Base-by-base conservation (phyloP, 2,888 invertebrate genomes). In the Sminthurinus aureus region DNA sequence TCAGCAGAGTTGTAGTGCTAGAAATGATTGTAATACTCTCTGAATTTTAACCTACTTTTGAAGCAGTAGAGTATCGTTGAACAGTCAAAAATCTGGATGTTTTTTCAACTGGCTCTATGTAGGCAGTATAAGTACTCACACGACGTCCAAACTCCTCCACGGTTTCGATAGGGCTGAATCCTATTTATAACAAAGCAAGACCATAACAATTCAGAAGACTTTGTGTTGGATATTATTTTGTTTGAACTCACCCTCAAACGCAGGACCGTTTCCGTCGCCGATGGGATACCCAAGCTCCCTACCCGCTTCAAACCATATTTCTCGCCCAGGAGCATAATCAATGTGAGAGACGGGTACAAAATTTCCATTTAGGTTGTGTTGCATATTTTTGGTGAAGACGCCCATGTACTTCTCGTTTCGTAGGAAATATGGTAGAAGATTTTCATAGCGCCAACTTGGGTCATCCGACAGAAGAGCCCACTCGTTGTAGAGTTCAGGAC, bases 41-140 rank as follows among this genome's bases (percentile, higher is more conserved):
- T n/a, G n/a, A n/a, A n/a, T n/a, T n/a, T n/a, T n/a, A n/a, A n/a
- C n/a, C n/a, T 77, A 77, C 77, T 50, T 77, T 11, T 13, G 52
- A 77, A n/a, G 24, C 85, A 20, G 67, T 51, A 0, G 82, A 74
- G 18, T 79, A 74, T 15, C 81, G 76, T 0, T 81, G 26, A 0
- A 85, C 26, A 50, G 58, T 75, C 58, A 85, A 64, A 79, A 84
- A 84, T 18, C 12, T 38, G 18, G 69, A 51, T 13, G 26, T 20
- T 8, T 24, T 52, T 11, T 82, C 67, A 52, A 82, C 24, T 26
- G 82, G 79, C 20, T 82, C 15, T n/a, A 84, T 22, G 64, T 84
- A 84, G 15, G 79, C 84, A 9, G 50, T 71, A 71, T 80, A 84
- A 0, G 82, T 50, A 24, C 80, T 80, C 8, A 80, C 84, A 8